A percentile compares a stretch with the other conserved stretches of the same genome.
phyloP scores from a whole-genome alignment of 1,140 invertebrate genomes.

The Platyscapa corneri region DNA sequence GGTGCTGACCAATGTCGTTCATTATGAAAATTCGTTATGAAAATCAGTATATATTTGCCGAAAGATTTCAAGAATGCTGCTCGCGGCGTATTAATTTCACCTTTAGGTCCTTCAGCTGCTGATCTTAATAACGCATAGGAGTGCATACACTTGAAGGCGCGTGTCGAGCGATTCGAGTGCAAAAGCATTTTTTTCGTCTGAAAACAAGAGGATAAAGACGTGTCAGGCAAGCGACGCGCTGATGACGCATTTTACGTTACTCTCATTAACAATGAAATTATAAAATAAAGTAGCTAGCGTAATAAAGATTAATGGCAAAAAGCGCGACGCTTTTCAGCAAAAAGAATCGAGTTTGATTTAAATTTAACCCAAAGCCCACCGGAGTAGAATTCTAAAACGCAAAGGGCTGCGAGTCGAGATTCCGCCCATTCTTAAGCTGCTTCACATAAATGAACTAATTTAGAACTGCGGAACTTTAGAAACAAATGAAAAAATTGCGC shows the following conservation, averaged over 20 bases:
- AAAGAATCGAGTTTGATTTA: conserved; percentile 3
- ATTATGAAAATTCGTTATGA: neutral
- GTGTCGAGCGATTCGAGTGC: conserved; percentile 27
- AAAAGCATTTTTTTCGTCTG: neutral
- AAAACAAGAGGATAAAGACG: conserved; percentile 30
- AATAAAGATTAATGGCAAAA: conserved; percentile 31
- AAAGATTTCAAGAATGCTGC: neutral
- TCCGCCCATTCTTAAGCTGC: conserved; percentile 25
- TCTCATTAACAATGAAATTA: conserved; percentile 17
- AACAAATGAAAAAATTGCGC: neutral
- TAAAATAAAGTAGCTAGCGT: neutral
- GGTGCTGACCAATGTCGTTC: neutral
- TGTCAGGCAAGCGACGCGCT: neutral
- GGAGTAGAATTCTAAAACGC: conserved; percentile 2
- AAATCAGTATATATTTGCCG: neutral
- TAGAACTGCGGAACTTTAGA: neutral
- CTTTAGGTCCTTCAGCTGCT: neutral
- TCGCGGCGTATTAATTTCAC: neutral
- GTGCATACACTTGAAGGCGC: conserved; percentile 8
- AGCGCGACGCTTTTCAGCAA: neutral
- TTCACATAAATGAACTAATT: conserved; percentile 6
- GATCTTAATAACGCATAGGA: conserved; percentile 26
- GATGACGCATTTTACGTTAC: conserved; percentile 10
- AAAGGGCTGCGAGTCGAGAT: neutral
- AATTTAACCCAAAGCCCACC: conserved; percentile 34